phyloP scores from a whole-genome alignment of 2,113 vertebrate species.

The Ginglymostoma cirratum region DNA sequence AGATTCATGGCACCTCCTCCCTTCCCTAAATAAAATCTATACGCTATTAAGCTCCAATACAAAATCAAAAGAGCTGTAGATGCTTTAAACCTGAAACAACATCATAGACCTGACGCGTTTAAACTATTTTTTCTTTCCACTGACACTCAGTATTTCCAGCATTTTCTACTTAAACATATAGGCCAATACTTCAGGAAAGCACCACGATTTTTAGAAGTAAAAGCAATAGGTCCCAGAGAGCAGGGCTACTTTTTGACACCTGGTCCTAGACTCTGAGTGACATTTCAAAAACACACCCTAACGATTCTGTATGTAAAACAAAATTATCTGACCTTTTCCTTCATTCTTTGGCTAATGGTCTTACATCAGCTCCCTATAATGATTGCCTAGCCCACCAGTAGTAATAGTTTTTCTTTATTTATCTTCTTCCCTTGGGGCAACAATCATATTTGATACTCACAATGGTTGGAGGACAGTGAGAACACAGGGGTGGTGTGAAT shows the following conservation, averaged over 20 bases:
- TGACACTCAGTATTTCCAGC: no score
- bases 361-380: no score
- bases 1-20: not conserved
- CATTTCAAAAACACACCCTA: not conserved
- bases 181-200: not conserved
- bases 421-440: not conserved
- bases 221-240: not conserved
- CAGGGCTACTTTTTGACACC: not conserved
- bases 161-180: not conserved
- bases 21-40: no score
- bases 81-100: no score
- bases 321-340: not conserved
- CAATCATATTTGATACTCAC: not conserved
- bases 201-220: not conserved
- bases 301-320: not conserved
- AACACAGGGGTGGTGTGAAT: no score
- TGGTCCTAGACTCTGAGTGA: not conserved
- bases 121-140: no score
- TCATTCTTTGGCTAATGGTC: not conserved
- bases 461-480: no score
- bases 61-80: no score
- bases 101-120: no score
- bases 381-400: not conserved
- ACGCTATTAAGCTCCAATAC: no score
- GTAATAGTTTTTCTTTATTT: not conserved